Evolutionary conservation across 2,888 invertebrate species (phyloP).

Genomic region (Drosophila eohydei): DNA sequence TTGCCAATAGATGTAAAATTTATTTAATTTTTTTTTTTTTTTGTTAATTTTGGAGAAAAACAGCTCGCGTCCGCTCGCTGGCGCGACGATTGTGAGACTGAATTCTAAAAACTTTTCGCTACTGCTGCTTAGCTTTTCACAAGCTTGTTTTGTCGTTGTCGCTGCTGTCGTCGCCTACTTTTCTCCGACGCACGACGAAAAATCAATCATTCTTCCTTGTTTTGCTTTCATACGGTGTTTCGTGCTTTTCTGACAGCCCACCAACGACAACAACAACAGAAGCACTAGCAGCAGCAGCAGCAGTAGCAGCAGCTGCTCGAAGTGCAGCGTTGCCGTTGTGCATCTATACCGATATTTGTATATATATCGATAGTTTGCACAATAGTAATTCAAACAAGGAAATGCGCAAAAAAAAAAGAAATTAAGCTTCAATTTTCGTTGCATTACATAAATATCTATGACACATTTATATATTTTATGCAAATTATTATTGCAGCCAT

Average conservation of each 20-base stretch:
- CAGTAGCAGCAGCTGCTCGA: constrained; percentile 54
- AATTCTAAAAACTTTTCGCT: constrained; percentile 60
- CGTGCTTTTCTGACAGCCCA: constrained; percentile 56
- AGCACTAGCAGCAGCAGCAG: constrained; percentile 17
- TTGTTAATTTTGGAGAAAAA: constrained; percentile 26
- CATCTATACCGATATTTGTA: constrained; percentile 38
- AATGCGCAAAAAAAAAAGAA: not conserved
- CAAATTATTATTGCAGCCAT: constrained; percentile 16
- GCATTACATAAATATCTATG: constrained; percentile 13
- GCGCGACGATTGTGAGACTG: constrained; percentile 74
- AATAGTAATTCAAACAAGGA: constrained; percentile 8
- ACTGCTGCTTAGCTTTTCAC: constrained; percentile 38
- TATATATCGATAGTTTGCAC: constrained; percentile 52
- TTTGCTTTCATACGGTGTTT: constrained; percentile 71
- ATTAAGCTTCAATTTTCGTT: not conserved
- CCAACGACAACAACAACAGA: constrained; percentile 29
- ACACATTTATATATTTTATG: constrained; percentile 3
- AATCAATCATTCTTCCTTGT: constrained; percentile 81
- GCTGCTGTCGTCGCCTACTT: constrained; percentile 61
- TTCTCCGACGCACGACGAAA: constrained; percentile 71
- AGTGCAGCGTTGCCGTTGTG: constrained; percentile 63
- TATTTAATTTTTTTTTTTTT: constrained; percentile 14
- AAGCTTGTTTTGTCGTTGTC: constrained; percentile 45
- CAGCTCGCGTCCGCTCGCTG: constrained; percentile 69
- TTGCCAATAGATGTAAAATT: constrained; percentile 30